Evolutionary conservation across 2,888 invertebrate genomes (phyloP).

Genomic region (Anthrax anthrax): DNA sequence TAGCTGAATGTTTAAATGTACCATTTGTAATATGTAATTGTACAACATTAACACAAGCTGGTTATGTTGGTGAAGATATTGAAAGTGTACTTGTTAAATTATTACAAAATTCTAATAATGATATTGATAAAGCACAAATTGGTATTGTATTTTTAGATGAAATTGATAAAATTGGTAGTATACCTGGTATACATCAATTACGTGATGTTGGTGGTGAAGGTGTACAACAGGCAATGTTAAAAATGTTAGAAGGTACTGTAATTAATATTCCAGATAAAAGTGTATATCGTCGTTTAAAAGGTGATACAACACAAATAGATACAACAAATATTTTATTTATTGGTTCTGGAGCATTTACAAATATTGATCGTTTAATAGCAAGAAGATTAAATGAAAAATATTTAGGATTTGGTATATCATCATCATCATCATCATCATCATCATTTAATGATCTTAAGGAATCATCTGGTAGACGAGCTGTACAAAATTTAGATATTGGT

Average conservation of each 20-base stretch:
- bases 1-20: slow-evolving; percentile 87
- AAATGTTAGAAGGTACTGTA: slow-evolving; percentile 88
- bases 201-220: slow-evolving; percentile 91
- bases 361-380: slow-evolving; percentile 72
- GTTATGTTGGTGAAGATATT: slow-evolving; percentile 93
- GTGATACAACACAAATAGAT: slow-evolving; percentile 85
- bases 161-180: slow-evolving; percentile 91
- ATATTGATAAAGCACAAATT: slow-evolving; percentile 85
- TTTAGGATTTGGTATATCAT: slow-evolving; percentile 74
- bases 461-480: slow-evolving; percentile 60
- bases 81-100: slow-evolving; percentile 88
- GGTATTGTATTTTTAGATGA: slow-evolving; percentile 93
- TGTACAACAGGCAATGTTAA: slow-evolving; percentile 85
- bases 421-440: slow-evolving; percentile 45
- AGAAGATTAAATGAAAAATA: slow-evolving; percentile 68
- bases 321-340: slow-evolving; percentile 94
- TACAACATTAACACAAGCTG: slow-evolving; percentile 81
- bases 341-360: slow-evolving; percentile 91
- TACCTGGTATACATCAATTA: slow-evolving; percentile 67
- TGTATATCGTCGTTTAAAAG: slow-evolving; percentile 71
- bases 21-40: slow-evolving; percentile 95
- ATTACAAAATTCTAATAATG: slow-evolving; percentile 79
- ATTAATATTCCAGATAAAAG: slow-evolving; percentile 88
- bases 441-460: too few species aligned
- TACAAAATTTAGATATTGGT: slow-evolving; percentile 46